Evolutionary conservation across 2,888 invertebrate genomes (phyloP).

Genomic region (Macrophya alboannulata): DNA sequence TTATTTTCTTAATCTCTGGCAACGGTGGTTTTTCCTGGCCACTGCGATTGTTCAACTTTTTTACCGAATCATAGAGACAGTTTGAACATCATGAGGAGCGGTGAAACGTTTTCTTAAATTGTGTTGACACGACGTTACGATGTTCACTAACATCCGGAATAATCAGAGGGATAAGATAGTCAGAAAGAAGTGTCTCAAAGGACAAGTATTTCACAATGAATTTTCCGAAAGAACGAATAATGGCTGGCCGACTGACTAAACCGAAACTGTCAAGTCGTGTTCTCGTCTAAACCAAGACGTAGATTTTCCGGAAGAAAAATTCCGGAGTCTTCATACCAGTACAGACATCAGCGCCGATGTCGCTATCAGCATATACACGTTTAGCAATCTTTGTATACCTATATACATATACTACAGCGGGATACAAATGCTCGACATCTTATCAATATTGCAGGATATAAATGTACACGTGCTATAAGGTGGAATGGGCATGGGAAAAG

Average conservation of each 20-base stretch:
- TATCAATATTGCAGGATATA: conserved; percentile 46
- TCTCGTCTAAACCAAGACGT: conserved; percentile 24
- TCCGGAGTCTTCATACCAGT: not conserved
- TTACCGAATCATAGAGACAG: not conserved
- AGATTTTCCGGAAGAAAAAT: conserved; percentile 45
- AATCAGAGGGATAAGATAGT: not conserved
- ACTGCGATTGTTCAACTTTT: not conserved
- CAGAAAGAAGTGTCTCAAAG: not conserved
- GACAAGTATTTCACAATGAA: conserved; percentile 31
- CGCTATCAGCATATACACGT: conserved; percentile 23
- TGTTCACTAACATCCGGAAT: not conserved
- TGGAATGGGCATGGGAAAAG: conserved; percentile 27
- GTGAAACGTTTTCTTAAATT: too few species aligned
- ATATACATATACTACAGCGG: not conserved
- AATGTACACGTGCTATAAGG: conserved; percentile 1
- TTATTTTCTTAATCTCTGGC: not conserved
- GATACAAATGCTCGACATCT: conserved; percentile 40
- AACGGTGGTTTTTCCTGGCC: not conserved
- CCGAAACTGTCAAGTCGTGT: conserved; percentile 19
- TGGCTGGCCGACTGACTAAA: not conserved
- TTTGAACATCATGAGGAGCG: not conserved
- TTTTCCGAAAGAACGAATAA: conserved; percentile 19
- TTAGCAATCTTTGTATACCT: not conserved
- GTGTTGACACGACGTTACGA: not conserved
- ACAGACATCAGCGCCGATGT: conserved; percentile 9